These are phyloP conservation scores for Plebejus argus DNA, from an alignment of 2,888 invertebrate species.

Conservation along the genomic window DNA sequence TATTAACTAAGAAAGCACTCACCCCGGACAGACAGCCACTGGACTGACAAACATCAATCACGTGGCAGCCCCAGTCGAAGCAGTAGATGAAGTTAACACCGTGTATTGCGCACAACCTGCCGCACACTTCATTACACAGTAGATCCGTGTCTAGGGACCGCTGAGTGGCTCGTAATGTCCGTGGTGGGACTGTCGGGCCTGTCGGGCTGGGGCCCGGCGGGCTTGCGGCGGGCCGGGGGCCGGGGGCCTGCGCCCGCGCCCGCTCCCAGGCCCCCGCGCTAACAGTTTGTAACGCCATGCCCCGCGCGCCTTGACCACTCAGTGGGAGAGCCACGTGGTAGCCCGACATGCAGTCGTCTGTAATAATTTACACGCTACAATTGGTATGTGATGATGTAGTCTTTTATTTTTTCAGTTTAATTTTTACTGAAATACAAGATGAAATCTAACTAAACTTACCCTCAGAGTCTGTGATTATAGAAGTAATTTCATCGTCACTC, in stretches of 20 bases:
- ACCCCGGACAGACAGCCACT: conserved; percentile 77
- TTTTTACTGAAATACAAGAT: background rate
- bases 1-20: conserved; percentile 40
- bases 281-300: conserved; percentile 84
- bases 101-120: conserved; percentile 66
- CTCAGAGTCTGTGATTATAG: conserved; percentile 87
- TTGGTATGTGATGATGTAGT: too few relatives aligned
- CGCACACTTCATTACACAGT: conserved; percentile 75
- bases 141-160: conserved; percentile 74
- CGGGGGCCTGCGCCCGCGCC: conserved; percentile 43
- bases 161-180: conserved; percentile 66
- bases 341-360: conserved; percentile 86
- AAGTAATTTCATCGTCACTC: conserved; percentile 86
- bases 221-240: conserved; percentile 37
- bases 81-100: conserved; percentile 76
- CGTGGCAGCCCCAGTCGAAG: conserved; percentile 79
- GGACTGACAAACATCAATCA: conserved; percentile 75
- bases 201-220: conserved; percentile 47
- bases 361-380: background rate
- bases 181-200: conserved; percentile 42
- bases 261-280: conserved; percentile 73
- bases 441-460: conserved; percentile 61
- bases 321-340: conserved; percentile 88
- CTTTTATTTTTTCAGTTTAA: too few relatives aligned
- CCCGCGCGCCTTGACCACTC: conserved; percentile 86